A percentile compares a stretch with the other conserved stretches of the same genome.
Evolutionary conservation across 2,797 vertebrate genomes (phyloP).

Genomic region (Carduelis carduelis): DNA sequence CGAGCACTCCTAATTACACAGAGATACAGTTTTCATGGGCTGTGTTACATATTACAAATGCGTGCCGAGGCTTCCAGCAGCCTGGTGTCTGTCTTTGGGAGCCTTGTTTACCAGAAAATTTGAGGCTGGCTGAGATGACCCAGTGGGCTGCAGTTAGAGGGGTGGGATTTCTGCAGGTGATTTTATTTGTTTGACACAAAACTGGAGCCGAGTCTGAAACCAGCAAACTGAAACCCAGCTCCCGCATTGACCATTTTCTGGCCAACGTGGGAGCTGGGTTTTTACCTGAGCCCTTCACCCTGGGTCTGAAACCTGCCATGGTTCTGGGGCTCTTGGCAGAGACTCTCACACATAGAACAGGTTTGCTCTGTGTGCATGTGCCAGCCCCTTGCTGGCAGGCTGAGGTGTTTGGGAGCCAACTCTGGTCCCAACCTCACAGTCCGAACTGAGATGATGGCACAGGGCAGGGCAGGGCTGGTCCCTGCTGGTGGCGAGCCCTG

Average conservation of each 20-base stretch:
- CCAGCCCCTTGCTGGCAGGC: background rate
- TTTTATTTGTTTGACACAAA: background rate
- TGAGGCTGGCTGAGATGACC: background rate
- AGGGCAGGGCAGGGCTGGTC: background rate
- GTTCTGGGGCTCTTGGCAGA: background rate
- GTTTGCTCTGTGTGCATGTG: background rate
- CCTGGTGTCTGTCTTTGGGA: background rate
- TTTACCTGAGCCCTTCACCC: background rate
- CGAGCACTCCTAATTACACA: constrained; percentile 59
- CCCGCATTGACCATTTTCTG: background rate
- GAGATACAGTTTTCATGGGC: background rate
- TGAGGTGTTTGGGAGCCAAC: background rate
- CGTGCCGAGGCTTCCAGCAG: background rate
- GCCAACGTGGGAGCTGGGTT: background rate
- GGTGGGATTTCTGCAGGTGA: fast-evolving
- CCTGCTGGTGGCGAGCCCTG: background rate
- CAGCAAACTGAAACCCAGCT: background rate
- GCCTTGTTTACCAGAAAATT: background rate
- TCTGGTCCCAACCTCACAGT: background rate
- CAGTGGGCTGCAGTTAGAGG: background rate
- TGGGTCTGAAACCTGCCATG: fast-evolving
- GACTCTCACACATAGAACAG: background rate
- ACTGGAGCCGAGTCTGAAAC: background rate
- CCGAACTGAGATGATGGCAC: fast-evolving
- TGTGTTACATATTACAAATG: background rate